A percentile compares a stretch with the other conserved stretches of the same genome.
Evolutionary conservation across 2,113 vertebrate species (phyloP).

Genomic region (Channa argus): DNA sequence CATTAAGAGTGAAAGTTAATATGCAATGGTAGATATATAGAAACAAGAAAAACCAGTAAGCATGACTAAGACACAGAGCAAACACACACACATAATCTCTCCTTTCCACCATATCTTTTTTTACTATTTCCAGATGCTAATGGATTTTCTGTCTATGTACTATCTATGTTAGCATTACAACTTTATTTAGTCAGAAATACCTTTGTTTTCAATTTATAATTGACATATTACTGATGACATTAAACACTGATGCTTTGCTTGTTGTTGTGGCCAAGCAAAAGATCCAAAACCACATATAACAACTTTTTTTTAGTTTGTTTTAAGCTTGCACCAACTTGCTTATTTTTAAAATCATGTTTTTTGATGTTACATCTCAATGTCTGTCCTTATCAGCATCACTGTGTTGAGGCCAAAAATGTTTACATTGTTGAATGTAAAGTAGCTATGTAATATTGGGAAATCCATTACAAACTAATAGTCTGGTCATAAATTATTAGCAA

Average conservation of each 20-base stretch:
- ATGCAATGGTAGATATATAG: background rate
- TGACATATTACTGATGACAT: background rate
- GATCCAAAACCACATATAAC: too few relatives aligned
- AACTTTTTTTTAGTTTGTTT: too few relatives aligned
- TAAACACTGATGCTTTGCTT: background rate
- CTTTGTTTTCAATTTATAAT: background rate
- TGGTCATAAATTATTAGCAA: too few relatives aligned
- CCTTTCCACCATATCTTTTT: too few relatives aligned
- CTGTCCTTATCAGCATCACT: too few relatives aligned
- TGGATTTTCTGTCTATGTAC: background rate
- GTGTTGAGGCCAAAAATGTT: too few relatives aligned
- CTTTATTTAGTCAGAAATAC: background rate
- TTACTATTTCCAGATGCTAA: background rate
- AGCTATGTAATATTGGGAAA: too few relatives aligned
- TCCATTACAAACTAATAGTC: too few relatives aligned
- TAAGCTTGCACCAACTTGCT: too few relatives aligned
- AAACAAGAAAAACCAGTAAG: background rate
- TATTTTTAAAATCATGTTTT: too few relatives aligned
- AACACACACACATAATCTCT: background rate
- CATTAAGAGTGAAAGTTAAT: background rate
- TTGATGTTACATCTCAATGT: too few relatives aligned
- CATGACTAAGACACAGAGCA: background rate
- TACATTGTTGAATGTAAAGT: too few relatives aligned
- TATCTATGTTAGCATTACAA: background rate
- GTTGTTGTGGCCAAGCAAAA: background rate